Percentiles rank a stretch among this genome's conserved stretches.
These are phyloP conservation scores for Pogonocherus hispidulus DNA, from an alignment of 2,888 invertebrate species.

Conservation along the genomic window DNA sequence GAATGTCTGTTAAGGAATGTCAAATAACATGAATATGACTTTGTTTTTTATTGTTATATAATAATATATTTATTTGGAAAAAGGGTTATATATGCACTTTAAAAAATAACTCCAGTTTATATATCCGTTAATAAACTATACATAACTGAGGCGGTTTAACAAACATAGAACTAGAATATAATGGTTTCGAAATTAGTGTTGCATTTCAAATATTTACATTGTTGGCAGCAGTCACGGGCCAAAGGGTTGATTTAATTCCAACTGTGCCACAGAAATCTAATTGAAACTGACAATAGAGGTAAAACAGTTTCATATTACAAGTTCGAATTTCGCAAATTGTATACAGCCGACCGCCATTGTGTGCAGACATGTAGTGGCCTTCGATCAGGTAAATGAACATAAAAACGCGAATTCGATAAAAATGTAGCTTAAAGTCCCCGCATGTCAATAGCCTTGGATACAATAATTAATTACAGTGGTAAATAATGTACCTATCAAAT, in stretches of 20 bases:
- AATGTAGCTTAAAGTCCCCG: not conserved
- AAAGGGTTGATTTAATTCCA: conserved; percentile 17
- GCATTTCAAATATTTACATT: conserved; percentile 12
- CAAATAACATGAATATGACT: too few species aligned
- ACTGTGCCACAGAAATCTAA: conserved; percentile 6
- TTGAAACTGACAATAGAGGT: conserved; percentile 7
- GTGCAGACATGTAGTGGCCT: conserved; percentile 5
- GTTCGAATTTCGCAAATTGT: conserved; percentile 8
- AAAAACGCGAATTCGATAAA: conserved; percentile 16
- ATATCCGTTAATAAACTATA: too few species aligned
- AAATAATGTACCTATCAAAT: too few species aligned
- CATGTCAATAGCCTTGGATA: not conserved
- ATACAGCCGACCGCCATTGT: conserved; percentile 34
- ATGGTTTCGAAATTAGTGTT: conserved; percentile 10
- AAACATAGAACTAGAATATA: not conserved
- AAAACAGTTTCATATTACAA: conserved; percentile 13
- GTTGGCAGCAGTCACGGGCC: not conserved
- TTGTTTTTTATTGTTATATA: too few species aligned
- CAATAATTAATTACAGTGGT: too few species aligned
- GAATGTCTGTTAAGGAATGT: too few species aligned
- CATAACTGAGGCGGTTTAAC: not conserved
- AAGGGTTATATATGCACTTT: too few species aligned
- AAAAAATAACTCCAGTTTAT: too few species aligned
- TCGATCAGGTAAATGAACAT: conserved; percentile 6
- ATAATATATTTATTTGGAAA: too few species aligned